Percentiles rank a stretch among this genome's conserved stretches.
Conservation (phyloP, 2,797 vertebrate genomes). For the Enteromius trimaculatus region DNA sequence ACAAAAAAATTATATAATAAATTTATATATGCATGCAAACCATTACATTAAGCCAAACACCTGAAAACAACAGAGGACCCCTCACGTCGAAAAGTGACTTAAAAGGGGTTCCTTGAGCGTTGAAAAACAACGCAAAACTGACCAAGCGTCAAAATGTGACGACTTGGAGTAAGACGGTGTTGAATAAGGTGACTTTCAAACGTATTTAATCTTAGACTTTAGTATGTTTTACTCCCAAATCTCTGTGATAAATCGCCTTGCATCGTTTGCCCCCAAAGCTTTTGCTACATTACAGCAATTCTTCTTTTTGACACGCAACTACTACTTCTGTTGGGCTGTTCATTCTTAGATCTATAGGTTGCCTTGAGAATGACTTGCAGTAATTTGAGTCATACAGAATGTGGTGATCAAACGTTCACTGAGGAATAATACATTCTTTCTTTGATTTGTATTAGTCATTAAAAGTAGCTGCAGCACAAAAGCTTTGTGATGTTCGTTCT, state of each 20-base stretch:
- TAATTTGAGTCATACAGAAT: neutral
- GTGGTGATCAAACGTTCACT: neutral
- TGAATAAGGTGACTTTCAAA: neutral
- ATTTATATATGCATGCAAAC: too few relatives aligned
- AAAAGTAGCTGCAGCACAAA: neutral
- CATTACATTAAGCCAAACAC: too few relatives aligned
- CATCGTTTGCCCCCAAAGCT: conserved; percentile 15
- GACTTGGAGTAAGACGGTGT: too few relatives aligned
- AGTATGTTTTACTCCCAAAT: neutral
- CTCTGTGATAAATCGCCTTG: conserved; percentile 28
- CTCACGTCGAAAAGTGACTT: too few relatives aligned
- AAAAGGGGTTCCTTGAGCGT: too few relatives aligned
- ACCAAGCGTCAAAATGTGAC: too few relatives aligned
- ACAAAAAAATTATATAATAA: too few relatives aligned
- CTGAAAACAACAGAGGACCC: too few relatives aligned
- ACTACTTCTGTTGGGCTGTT: conserved; percentile 5
- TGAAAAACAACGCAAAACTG: too few relatives aligned
- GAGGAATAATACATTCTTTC: neutral
- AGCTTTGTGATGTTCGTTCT: neutral
- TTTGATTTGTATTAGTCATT: neutral
- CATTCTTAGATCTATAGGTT: conserved; percentile 40
- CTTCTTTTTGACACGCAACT: conserved; percentile 45
- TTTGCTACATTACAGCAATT: conserved; percentile 25
- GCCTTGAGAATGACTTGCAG: conserved; percentile 11
- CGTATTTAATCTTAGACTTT: neutral